Evolutionary conservation across 2,113 vertebrate species (phyloP).

Genomic region (Psilopsiagon aymara): DNA sequence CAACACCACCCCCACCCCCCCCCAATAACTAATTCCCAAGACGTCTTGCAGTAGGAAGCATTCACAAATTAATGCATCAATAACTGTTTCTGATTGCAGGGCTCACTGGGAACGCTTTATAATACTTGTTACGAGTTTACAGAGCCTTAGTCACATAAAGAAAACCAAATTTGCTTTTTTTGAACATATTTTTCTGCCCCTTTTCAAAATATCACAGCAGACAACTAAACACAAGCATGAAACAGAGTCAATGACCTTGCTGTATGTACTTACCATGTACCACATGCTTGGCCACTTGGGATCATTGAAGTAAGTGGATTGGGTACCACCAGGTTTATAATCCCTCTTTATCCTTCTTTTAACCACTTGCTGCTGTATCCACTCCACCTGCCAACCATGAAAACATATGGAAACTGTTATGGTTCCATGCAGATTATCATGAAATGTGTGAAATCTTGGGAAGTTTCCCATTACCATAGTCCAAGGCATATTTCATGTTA

Average conservation of each 20-base stretch:
- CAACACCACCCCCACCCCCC: not conserved
- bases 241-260: not conserved
- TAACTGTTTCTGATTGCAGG: not conserved
- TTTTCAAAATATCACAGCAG: not conserved
- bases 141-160: not conserved
- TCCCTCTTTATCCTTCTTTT: constrained; percentile 95
- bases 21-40: not conserved
- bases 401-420: constrained; percentile 52
- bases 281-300: constrained; percentile 99
- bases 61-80: not conserved
- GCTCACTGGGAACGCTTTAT: not conserved
- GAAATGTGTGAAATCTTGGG: constrained; percentile 9
- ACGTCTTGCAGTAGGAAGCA: not conserved
- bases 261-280: constrained; percentile 92
- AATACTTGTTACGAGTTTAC: not conserved
- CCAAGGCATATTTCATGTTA: not conserved
- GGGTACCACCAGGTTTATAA: constrained; percentile 85
- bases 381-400: constrained; percentile 89
- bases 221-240: not conserved
- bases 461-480: not conserved
- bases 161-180: not conserved
- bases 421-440: not conserved
- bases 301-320: constrained; percentile 93
- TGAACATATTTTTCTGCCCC: not conserved
- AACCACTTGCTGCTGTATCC: constrained; percentile 97